Evolutionary conservation across 1,140 invertebrate genomes (phyloP).

Genomic region (Muscidifurax raptorellus): DNA sequence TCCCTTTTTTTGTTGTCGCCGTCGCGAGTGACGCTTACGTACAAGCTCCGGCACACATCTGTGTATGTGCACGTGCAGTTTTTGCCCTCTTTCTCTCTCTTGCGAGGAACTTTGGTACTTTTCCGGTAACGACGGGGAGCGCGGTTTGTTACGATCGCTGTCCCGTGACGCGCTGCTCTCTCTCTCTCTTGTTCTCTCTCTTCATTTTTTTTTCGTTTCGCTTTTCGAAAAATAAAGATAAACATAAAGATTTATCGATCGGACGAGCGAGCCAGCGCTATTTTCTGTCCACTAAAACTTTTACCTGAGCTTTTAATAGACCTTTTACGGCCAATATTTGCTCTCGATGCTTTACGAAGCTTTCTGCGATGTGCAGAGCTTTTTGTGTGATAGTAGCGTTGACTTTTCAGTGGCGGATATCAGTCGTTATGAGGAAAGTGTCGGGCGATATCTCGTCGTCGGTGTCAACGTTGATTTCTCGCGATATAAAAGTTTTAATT

Average conservation of each 20-base stretch:
- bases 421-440: no score
- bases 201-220: neutral
- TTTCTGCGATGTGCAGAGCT: neutral
- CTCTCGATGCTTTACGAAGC: neutral
- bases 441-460: no score
- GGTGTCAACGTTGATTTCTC: no score
- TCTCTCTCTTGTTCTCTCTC: neutral
- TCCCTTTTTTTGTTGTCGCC: neutral
- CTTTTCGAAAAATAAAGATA: slow-evolving; percentile 35
- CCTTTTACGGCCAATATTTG: slow-evolving; percentile 40
- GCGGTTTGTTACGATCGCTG: slow-evolving; percentile 46
- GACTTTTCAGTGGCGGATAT: neutral
- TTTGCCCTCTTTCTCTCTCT: slow-evolving; percentile 3
- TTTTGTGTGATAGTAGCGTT: neutral
- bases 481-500: no score
- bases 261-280: neutral
- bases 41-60: neutral
- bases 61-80: neutral
- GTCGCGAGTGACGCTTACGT: neutral
- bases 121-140: slow-evolving; percentile 39
- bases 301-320: slow-evolving; percentile 27
- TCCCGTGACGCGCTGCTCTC: slow-evolving; percentile 5
- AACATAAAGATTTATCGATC: slow-evolving; percentile 44
- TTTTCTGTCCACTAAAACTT: slow-evolving; percentile 24
- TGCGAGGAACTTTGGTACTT: slow-evolving; percentile 40